These are phyloP conservation scores for Lepus americanus DNA, from an alignment of 2,113 vertebrate species.

Conservation along the genomic window DNA sequence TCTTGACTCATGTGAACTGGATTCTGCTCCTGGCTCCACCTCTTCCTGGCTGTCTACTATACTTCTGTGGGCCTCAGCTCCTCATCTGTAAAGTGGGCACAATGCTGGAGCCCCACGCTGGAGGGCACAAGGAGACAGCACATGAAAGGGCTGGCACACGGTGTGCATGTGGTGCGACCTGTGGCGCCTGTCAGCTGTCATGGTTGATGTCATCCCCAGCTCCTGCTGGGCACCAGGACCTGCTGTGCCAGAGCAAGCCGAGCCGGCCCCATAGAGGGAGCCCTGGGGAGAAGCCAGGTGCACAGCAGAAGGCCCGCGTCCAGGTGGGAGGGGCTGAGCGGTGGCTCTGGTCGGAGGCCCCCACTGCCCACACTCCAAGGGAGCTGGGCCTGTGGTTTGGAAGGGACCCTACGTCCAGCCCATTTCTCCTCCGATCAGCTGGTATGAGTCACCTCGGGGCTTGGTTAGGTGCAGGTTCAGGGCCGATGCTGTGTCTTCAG, in stretches of 20 bases:
- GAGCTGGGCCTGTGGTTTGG: neutral
- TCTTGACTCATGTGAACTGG: neutral
- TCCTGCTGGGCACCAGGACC: neutral
- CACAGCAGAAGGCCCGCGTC: neutral
- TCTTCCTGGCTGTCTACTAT: neutral
- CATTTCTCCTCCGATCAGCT: neutral
- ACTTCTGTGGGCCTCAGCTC: neutral
- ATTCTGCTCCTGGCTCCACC: neutral
- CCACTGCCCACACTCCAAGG: neutral
- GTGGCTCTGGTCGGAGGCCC: neutral
- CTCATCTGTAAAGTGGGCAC: neutral
- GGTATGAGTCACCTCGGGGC: neutral
- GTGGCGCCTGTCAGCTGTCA: rapidly evolving
- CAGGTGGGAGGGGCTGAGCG: neutral
- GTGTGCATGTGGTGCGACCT: rapidly evolving
- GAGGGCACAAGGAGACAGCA: neutral
- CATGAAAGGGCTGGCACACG: rapidly evolving
- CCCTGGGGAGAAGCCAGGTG: neutral
- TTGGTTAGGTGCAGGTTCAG: neutral
- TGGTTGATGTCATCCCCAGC: rapidly evolving
- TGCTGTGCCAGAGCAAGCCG: neutral
- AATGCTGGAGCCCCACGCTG: rapidly evolving
- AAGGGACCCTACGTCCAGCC: neutral
- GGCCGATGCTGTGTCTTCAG: neutral
- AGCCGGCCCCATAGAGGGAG: too few relatives aligned